phyloP scores from a whole-genome alignment of 2,113 vertebrate genomes.

The Motacilla alba region DNA sequence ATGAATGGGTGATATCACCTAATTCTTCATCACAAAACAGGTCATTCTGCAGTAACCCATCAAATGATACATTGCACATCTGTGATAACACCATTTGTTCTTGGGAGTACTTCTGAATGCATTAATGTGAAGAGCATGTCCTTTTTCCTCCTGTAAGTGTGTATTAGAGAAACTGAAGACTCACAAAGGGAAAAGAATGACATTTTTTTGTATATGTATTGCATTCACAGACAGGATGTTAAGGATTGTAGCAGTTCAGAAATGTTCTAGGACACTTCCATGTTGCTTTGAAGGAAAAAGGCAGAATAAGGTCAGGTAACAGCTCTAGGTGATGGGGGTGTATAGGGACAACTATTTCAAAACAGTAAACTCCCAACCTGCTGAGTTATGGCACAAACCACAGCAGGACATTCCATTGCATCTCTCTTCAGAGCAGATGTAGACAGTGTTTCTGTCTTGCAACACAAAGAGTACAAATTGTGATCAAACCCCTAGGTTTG shows the following conservation, averaged over 20 bases:
- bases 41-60: not conserved
- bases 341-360: not conserved
- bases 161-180: not conserved
- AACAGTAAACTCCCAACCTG: not conserved
- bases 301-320: not conserved
- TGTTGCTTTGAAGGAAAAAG: not conserved
- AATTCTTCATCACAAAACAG: not conserved
- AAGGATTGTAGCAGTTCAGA: not conserved
- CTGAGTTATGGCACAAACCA: not conserved
- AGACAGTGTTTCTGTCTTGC: not conserved
- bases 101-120: not conserved
- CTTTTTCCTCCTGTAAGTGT: not conserved
- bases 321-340: not conserved
- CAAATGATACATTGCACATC: not conserved
- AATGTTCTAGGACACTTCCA: not conserved
- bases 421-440: not conserved
- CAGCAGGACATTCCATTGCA: accelerated
- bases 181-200: not conserved
- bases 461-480: not conserved
- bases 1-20: not conserved
- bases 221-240: not conserved
- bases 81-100: not conserved
- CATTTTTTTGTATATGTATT: not conserved
- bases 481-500: not conserved
- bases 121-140: not conserved